Evolutionary conservation across 2,113 vertebrate species (phyloP).

Genomic region (Oreocharis arfaki): DNA sequence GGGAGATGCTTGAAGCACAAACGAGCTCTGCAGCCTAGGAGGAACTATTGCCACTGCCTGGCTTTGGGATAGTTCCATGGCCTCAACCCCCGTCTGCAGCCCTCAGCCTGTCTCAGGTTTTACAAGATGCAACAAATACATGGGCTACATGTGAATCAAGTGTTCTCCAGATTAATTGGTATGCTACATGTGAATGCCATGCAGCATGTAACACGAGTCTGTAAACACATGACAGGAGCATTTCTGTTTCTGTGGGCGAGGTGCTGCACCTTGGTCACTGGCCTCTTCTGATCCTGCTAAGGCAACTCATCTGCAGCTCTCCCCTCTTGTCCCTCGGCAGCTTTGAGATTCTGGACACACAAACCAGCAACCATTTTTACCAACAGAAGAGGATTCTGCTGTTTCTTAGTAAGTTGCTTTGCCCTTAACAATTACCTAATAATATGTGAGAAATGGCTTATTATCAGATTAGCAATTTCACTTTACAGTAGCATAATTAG

Average conservation of each 20-base stretch:
- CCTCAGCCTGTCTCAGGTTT: neutral
- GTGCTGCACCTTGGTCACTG: neutral
- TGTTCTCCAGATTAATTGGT: neutral
- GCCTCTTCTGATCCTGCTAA: neutral
- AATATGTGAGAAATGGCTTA: neutral
- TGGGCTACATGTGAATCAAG: neutral
- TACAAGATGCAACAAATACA: neutral
- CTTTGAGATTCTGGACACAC: neutral
- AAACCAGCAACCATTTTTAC: neutral
- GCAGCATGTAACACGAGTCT: neutral
- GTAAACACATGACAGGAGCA: neutral
- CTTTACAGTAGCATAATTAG: neutral
- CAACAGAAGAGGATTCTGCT: neutral
- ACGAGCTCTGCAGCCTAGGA: neutral
- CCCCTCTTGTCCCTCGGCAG: neutral
- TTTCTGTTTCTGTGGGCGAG: neutral
- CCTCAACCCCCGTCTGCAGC: neutral
- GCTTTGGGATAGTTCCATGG: rapidly evolving
- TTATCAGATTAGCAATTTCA: neutral
- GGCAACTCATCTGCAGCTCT: neutral
- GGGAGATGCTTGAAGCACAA: neutral
- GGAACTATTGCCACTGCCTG: neutral
- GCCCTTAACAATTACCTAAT: neutral
- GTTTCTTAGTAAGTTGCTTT: neutral
- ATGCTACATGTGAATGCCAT: neutral